phyloP scores from a whole-genome alignment of 2,888 invertebrate species.

The Drosophila tripunctata region DNA sequence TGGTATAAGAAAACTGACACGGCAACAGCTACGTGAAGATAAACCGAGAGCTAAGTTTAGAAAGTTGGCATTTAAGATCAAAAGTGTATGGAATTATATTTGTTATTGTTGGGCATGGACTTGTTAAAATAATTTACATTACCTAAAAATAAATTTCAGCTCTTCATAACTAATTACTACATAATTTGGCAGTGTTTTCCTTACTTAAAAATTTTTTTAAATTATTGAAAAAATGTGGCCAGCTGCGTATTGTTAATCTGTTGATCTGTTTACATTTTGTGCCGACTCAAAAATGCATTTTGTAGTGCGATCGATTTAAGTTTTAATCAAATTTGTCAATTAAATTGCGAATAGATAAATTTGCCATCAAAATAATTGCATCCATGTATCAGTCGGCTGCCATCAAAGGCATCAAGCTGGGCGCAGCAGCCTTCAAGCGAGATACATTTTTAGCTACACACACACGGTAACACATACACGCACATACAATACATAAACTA shows the following conservation, averaged over 20 bases:
- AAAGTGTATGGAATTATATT: no score
- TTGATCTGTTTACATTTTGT: neutral
- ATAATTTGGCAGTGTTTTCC: neutral
- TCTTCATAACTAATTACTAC: no score
- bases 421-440: constrained; percentile 57
- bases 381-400: constrained; percentile 58
- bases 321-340: constrained; percentile 49
- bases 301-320: constrained; percentile 12
- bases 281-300: constrained; percentile 8
- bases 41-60: no score
- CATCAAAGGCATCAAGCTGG: constrained; percentile 64
- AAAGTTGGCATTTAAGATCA: no score
- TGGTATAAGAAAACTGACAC: constrained; percentile 19
- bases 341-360: constrained; percentile 47
- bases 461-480: constrained; percentile 1
- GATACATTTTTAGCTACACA: constrained; percentile 52
- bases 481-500: constrained; percentile 44
- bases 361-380: constrained; percentile 68
- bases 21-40: neutral
- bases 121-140: no score
- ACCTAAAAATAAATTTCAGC: no score
- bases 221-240: neutral
- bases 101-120: no score
- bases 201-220: neutral
- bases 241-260: neutral